Evolutionary conservation across 2,888 invertebrate genomes (phyloP), one percentile per base, ranked within the genome.

Genomic region (Urechis unicinctus): DNA sequence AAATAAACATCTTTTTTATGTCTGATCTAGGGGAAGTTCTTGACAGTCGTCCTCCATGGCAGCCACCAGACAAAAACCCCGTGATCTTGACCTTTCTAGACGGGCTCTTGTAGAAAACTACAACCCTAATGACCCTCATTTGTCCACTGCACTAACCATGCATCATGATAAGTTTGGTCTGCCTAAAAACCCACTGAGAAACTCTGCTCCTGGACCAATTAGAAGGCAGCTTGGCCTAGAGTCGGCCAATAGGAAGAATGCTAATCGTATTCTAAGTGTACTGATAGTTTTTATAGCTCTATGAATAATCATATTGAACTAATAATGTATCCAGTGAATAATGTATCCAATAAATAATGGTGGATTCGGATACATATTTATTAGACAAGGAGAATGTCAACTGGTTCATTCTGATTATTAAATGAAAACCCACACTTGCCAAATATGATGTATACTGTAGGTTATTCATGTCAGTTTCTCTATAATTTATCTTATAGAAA

Each of bases 151-250:
- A 13, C 61, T 67, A 6, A 57, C 68, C 5, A 61, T 69, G 22
- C 65, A 71, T 57, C 71, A 72, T 61, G 70, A 72, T 61, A 66
- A 69, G 51, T 75, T 70, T 67, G 74, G 73, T 4, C 66, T 68
- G 5, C 58, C 64, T 28, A 67, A 66, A 53, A 61, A 57, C 26
- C 26, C 26, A 17, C 28, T 50, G 24, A 29, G 55, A 5, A 30
- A 57, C 24, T 52, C 51, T 13, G 48, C 45, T 41, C 52, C 53
- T 6, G 53, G 17, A 1, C n/a, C n/a, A n/a, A n/a, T n/a, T n/a
- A n/a, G n/a, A n/a, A n/a, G n/a, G n/a, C 25, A 41, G 36, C 42
- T 43, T n/a, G 30, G 53, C 9, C 21, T 45, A 21, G 21, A 17
- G 6, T 6, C 21, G 53, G 4, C 28, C 6, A 21, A 6, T 5